These are phyloP conservation scores for Dendropsophus ebraccatus DNA, from an alignment of 2,113 vertebrate genomes.

Conservation along the genomic window DNA sequence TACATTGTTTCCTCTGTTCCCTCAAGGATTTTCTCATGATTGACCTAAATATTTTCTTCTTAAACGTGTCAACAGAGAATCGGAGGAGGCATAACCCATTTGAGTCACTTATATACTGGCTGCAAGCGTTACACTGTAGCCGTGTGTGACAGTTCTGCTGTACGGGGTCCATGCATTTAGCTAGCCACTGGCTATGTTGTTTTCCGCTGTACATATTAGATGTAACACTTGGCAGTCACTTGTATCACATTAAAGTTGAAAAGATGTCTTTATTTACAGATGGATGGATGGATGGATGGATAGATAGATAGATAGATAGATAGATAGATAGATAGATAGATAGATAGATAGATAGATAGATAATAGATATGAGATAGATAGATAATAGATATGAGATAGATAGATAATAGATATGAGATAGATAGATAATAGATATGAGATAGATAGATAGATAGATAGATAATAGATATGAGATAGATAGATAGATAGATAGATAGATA, in stretches of 20 bases:
- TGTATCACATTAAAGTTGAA: not conserved
- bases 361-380: too few species aligned
- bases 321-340: too few species aligned
- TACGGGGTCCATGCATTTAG: not conserved
- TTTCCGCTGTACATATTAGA: not conserved
- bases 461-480: too few species aligned
- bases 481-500: not conserved
- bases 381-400: too few species aligned
- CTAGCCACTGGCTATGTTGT: conserved; percentile 18
- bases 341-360: too few species aligned
- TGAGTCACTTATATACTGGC: conserved; percentile 49
- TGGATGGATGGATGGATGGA: too few species aligned
- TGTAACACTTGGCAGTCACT: not conserved
- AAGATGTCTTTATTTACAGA: not conserved
- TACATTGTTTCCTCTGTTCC: conserved; percentile 48
- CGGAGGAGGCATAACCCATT: conserved; percentile 47
- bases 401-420: too few species aligned
- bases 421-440: too few species aligned
- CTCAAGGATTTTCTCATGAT: conserved; percentile 26
- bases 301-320: too few species aligned
- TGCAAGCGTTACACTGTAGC: conserved; percentile 15
- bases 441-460: too few species aligned
- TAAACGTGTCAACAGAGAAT: conserved; percentile 47
- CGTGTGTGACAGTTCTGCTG: conserved; percentile 23
- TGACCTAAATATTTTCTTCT: conserved; percentile 48